Conservation (phyloP, 2,888 invertebrate genomes). For the Ennomos fuscantarius region DNA sequence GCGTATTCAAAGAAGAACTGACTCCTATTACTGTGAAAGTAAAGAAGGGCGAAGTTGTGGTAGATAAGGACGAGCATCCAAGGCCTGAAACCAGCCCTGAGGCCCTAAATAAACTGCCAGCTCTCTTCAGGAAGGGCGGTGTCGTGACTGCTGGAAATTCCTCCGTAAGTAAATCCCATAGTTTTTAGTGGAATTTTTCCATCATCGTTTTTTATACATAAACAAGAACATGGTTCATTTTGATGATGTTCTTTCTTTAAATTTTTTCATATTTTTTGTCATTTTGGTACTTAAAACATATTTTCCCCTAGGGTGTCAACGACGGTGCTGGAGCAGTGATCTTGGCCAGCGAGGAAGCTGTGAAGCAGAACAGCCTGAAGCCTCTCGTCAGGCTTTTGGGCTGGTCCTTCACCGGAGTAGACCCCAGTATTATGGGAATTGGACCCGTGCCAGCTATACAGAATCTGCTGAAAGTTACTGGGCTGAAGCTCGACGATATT, state of each 20-base stretch:
- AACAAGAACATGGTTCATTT: no score
- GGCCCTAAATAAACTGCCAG: conserved; percentile 91
- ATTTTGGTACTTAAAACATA: no score
- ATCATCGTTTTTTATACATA: no score
- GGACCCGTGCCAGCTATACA: conserved; percentile 98
- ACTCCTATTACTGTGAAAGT: conserved; percentile 92
- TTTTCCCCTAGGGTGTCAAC: conserved; percentile 90
- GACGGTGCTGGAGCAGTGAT: conserved; percentile 97
- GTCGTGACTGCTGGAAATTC: conserved; percentile 98
- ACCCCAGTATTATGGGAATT: conserved; percentile 98
- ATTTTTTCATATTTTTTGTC: no score
- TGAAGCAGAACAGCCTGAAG: conserved; percentile 88
- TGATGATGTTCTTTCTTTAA: no score
- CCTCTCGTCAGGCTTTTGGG: conserved; percentile 95
- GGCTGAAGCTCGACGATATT: conserved; percentile 92
- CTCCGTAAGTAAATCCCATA: conserved; percentile 85
- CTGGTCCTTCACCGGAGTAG: conserved; percentile 95
- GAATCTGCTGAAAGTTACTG: conserved; percentile 90
- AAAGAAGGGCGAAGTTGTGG: conserved; percentile 90
- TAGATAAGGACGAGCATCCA: conserved; percentile 96
- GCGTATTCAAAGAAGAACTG: conserved; percentile 95
- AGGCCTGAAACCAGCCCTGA: conserved; percentile 93
- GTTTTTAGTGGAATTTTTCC: no score
- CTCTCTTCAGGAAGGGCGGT: conserved; percentile 96
- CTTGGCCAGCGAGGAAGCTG: conserved; percentile 95